phyloP scores from a whole-genome alignment of 2,797 vertebrate species.

The Smutsia temminckii region DNA sequence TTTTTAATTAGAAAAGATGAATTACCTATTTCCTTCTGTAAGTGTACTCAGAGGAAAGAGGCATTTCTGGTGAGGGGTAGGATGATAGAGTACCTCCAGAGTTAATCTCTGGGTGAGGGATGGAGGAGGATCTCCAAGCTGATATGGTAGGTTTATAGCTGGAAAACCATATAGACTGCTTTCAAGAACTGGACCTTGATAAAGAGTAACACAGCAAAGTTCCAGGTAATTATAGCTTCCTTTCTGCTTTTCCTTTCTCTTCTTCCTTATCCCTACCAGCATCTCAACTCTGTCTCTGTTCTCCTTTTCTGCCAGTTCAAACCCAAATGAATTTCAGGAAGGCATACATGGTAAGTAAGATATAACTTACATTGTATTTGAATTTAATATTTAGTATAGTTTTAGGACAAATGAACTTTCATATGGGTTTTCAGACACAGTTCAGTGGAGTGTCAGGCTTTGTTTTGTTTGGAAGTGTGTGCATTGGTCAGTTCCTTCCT shows the following conservation, averaged over 20 bases:
- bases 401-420: constrained; percentile 3
- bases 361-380: background rate
- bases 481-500: background rate
- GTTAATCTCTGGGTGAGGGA: background rate
- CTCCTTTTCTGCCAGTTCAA: background rate
- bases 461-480: background rate
- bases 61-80: background rate
- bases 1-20: constrained; percentile 38
- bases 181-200: background rate
- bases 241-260: background rate
- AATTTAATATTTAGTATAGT: background rate
- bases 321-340: background rate
- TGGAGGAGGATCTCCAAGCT: background rate
- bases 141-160: background rate
- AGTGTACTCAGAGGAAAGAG: background rate
- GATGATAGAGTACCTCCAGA: background rate
- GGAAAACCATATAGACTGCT: background rate
- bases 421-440: background rate
- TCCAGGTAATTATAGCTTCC: background rate
- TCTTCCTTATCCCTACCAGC: background rate
- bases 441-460: background rate
- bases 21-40: background rate
- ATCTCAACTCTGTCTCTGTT: background rate
- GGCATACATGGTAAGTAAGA: background rate
- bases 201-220: background rate